Conservation (phyloP, 2,797 vertebrate genomes). For the Sarcoramphus papa region DNA sequence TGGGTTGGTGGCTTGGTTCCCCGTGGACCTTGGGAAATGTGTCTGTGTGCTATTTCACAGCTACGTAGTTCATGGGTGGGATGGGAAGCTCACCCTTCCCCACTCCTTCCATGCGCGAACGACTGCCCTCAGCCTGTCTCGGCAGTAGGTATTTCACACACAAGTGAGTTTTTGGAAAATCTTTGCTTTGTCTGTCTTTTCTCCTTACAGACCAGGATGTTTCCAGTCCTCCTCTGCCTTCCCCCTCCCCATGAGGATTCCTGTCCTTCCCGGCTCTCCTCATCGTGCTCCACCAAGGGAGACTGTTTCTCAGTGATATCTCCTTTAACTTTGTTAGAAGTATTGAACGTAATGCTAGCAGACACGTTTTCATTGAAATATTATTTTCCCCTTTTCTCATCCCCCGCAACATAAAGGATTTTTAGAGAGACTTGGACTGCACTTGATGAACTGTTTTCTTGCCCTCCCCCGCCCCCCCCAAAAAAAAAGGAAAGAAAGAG, state of each 20-base stretch:
- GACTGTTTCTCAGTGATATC: neutral
- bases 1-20: neutral
- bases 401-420: neutral
- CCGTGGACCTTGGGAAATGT: neutral
- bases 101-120: accelerated
- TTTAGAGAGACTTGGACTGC: neutral
- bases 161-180: neutral
- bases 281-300: neutral
- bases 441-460: neutral
- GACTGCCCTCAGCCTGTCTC: neutral
- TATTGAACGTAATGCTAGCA: neutral
- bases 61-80: neutral
- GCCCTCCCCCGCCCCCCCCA: too few species aligned
- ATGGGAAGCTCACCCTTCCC: neutral
- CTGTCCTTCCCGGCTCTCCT: neutral
- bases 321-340: neutral
- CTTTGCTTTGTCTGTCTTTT: neutral
- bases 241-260: neutral
- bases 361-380: neutral
- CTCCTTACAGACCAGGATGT: neutral
- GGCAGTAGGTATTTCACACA: neutral
- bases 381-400: neutral
- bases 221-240: neutral
- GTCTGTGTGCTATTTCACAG: neutral
- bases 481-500: neutral